Evolutionary conservation across 2,113 vertebrate genomes (phyloP).

Genomic region (Paedocypris sp.): DNA sequence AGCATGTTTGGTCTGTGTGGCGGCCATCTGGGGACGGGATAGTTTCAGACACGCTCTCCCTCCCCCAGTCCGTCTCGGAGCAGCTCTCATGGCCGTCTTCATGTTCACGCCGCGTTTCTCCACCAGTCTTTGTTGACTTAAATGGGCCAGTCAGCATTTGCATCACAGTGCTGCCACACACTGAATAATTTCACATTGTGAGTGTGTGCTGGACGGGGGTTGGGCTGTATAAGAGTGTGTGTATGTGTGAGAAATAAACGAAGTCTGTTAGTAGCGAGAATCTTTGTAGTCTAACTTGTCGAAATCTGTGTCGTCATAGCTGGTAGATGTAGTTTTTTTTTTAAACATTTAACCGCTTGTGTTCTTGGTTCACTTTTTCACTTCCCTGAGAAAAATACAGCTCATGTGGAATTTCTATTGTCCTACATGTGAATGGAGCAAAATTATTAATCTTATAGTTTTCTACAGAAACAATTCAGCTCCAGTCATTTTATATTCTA

Average conservation of each 20-base stretch:
- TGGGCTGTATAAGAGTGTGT: no score
- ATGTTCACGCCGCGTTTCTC: conserved; percentile 52
- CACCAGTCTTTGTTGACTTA: conserved; percentile 61
- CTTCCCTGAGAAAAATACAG: neutral
- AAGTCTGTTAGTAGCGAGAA: no score
- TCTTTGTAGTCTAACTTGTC: no score
- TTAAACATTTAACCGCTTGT: conserved; percentile 2
- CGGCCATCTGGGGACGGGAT: conserved; percentile 32
- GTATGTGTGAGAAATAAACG: no score
- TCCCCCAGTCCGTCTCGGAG: conserved; percentile 32
- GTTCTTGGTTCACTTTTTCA: neutral
- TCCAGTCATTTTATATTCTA: no score
- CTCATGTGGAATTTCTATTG: neutral
- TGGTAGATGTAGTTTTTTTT: neutral
- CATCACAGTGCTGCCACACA: conserved; percentile 56
- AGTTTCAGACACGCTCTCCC: conserved; percentile 12
- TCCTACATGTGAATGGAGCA: no score
- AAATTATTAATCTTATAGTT: no score
- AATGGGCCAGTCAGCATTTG: conserved; percentile 53
- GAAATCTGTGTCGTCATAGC: conserved; percentile 23
- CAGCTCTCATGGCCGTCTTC: conserved; percentile 51
- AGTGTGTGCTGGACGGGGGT: no score
- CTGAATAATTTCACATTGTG: conserved; percentile 24
- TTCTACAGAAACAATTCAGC: no score
- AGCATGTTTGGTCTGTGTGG: conserved; percentile 20